Percentiles rank a stretch among this genome's conserved stretches.
These are phyloP conservation scores for Papilio demoleus DNA, from an alignment of 2,888 invertebrate genomes.

Conservation along the genomic window DNA sequence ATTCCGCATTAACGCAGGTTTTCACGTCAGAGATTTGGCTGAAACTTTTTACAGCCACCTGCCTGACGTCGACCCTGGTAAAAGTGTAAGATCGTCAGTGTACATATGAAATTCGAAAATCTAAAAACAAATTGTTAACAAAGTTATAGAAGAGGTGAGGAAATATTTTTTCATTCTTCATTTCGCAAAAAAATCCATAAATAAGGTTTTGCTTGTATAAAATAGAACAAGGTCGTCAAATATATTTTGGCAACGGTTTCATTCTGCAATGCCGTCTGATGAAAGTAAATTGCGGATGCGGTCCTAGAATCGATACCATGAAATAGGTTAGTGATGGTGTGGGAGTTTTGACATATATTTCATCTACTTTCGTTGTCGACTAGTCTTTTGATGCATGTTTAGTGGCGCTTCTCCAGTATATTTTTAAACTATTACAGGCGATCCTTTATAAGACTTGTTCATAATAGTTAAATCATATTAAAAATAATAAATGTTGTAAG, in stretches of 20 bases:
- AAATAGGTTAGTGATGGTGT: constrained; percentile 34
- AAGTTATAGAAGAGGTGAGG: not conserved
- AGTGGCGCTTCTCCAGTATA: not conserved
- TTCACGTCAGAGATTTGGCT: too few relatives aligned
- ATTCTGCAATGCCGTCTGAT: constrained; percentile 35
- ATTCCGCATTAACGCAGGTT: too few relatives aligned
- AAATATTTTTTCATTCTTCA: not conserved
- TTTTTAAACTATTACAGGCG: not conserved
- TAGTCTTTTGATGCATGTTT: not conserved
- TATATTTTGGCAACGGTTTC: constrained; percentile 30
- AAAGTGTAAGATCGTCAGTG: too few relatives aligned
- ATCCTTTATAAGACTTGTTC: too few relatives aligned
- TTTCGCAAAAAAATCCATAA: not conserved
- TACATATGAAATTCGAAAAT: too few relatives aligned
- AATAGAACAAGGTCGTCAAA: constrained; percentile 12
- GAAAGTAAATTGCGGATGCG: constrained; percentile 28
- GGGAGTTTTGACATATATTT: not conserved
- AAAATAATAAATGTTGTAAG: too few relatives aligned
- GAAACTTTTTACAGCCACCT: too few relatives aligned
- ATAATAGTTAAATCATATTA: too few relatives aligned
- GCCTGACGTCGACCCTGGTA: too few relatives aligned
- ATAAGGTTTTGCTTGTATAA: not conserved
- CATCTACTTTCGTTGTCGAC: not conserved
- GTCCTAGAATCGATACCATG: constrained; percentile 22
- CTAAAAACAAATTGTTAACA: too few relatives aligned